Base-by-base conservation (phyloP, 2,797 vertebrate genomes). In the Menidia menidia region DNA sequence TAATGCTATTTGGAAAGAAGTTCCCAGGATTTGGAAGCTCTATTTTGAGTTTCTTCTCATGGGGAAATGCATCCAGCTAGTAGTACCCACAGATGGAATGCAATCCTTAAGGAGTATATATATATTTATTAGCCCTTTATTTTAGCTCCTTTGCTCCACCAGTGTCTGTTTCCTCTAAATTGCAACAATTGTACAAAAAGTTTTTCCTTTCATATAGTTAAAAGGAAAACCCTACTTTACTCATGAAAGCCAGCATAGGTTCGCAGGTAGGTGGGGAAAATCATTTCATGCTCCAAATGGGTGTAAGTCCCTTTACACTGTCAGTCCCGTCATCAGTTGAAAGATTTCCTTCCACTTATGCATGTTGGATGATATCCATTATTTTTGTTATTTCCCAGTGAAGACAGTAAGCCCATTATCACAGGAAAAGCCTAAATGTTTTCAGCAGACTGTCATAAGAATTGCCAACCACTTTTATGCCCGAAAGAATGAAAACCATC, bases 1-100 rank as follows among this genome's bases (percentile, higher is more conserved):
- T 56, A 18, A 51, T 73, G 72, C 80, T 68, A 77, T 78, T 75
- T 50, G 51, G 56, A 71, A 80, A 75, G 59, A 44, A 51, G 56
- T 88, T 86, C 80, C 78, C 78, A 86, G 76, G 78, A 75, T 75
- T 47, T 72, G 55, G 68, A 77, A 54, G 68, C 67, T 73, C 71
- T 63, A 39, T 70, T 86, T 70, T 58, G 55, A 48, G 55, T 71
- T 80, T 64, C 66, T 31, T 32, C 48, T 59, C 71, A 63, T 6
- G 30, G 41, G 62, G 81, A 71, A 76, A 77, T 65, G 68, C 76
- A 84, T 74, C 75, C 73, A 76, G 14, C 61, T 66, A 45, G 51
- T 64, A 75, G 79, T 84, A 48, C 67, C 58, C 32, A 62, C 47
- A 77, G 77, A 84, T 79, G 78, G 68, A 80, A 73, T 73, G 55